phyloP scores from a whole-genome alignment of 2,113 vertebrate species.

The Sylvilagus bachmani region DNA sequence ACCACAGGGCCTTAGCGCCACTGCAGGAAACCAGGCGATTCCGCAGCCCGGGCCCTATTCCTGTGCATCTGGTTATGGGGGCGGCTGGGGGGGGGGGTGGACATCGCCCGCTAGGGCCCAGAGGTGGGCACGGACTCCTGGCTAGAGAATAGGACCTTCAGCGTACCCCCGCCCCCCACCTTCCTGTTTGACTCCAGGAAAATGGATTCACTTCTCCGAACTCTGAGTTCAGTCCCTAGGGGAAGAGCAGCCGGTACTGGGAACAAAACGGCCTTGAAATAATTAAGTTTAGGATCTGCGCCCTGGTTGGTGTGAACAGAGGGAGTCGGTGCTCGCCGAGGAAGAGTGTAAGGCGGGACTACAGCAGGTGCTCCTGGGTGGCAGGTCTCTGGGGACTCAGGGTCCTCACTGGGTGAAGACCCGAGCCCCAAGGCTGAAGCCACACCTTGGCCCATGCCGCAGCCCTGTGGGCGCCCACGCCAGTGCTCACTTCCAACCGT shows the following conservation, averaged over 20 bases:
- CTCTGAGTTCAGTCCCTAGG: neutral
- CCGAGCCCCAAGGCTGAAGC: no score
- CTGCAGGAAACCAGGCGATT: rapidly evolving
- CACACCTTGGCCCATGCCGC: neutral
- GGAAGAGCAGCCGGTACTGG: neutral
- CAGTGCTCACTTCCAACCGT: neutral
- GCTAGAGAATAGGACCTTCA: neutral
- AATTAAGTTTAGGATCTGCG: neutral
- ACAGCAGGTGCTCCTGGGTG: neutral
- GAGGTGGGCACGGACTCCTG: rapidly evolving
- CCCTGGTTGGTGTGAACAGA: no score
- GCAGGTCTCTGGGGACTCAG: neutral
- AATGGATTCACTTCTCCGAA: neutral
- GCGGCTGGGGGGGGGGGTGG: neutral
- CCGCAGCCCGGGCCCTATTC: no score
- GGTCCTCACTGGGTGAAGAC: neutral
- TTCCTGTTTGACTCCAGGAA: neutral
- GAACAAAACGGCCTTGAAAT: neutral
- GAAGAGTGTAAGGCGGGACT: neutral
- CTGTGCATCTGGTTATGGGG: neutral
- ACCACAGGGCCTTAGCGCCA: neutral
- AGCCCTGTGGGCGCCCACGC: neutral
- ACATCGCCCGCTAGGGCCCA: no score
- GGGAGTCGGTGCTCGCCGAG: no score
- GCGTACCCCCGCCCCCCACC: neutral